Base-by-base conservation (phyloP, 1,140 invertebrate species). In the Apocrypta bakeri region DNA sequence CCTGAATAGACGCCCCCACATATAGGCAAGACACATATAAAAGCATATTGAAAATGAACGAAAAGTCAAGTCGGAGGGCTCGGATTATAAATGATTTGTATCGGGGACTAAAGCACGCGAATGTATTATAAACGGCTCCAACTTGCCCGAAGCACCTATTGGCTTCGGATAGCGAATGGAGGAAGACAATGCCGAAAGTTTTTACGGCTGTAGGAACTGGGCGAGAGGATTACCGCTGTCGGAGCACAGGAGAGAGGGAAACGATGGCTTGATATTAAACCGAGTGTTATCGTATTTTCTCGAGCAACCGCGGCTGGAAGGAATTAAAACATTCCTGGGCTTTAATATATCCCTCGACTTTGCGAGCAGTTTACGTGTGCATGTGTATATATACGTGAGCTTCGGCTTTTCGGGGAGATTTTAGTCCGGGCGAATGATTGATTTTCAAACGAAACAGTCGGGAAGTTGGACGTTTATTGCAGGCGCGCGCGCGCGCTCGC, bases 1-100 rank as follows among this genome's bases (percentile, higher is more conserved):
- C 82, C 82, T 83, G 37, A 1, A 37, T 61, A n/a, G 12, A 56
- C 4, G n/a, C n/a, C n/a, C n/a, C n/a, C n/a, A 56, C 14, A 56
- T n/a, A 56, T 37, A 2, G 9, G 33, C 33, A 37, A 4, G 3
- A 56, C 3, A n/a, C 2, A n/a, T 3, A n/a, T 1, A 56, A 2
- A 21, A 56, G 48, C 48, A n/a, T 56, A 12, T 11, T 11, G 14
- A 21, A 21, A 56, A 56, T 14, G n/a, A 48, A 56, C 7, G 7
- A 17, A 56, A n/a, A 56, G 21, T 7, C 21, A 56, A 56, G n/a
- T 21, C 6, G 2, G 33, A 37, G n/a, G n/a, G 17, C 7, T 6
- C 6, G 48, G 48, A 56, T 56, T n/a, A n/a, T 21, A 0, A 7
- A 56, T 56, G 48, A 56, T 56, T 56, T n/a, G 48, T 56, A 56